phyloP scores from a whole-genome alignment of 1,140 invertebrate genomes.

The Drosophila neocordata region DNA sequence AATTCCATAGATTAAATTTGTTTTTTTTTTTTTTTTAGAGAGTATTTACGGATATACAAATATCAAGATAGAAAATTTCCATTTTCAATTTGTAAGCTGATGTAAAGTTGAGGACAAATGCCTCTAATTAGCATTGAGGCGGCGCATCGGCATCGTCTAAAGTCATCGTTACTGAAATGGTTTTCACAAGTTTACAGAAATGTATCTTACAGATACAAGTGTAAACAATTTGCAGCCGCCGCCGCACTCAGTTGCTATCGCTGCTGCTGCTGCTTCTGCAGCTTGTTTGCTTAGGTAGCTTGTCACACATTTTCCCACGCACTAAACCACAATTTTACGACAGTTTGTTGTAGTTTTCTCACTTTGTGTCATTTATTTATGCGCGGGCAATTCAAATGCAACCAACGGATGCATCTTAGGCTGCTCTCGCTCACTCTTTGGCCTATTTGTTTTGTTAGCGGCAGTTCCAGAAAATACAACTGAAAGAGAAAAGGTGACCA shows the following conservation, averaged over 20 bases:
- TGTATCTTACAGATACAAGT: constrained; percentile 70
- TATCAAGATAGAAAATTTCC: constrained; percentile 60
- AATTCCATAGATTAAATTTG: neutral
- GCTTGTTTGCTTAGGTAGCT: constrained; percentile 66
- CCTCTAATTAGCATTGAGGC: constrained; percentile 66
- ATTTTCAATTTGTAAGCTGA: constrained; percentile 67
- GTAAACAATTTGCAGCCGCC: constrained; percentile 67
- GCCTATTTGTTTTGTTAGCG: constrained; percentile 19
- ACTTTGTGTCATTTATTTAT: constrained; percentile 44
- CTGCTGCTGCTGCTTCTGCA: constrained; percentile 6
- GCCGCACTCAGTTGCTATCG: constrained; percentile 1
- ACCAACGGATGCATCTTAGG: constrained; percentile 66
- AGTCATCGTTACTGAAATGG: constrained; percentile 31
- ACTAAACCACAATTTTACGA: constrained; percentile 54
- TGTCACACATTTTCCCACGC: constrained; percentile 72
- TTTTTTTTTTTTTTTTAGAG: constrained; percentile 57
- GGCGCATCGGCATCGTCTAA: constrained; percentile 56
- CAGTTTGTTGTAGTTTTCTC: constrained; percentile 52
- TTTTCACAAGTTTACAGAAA: constrained; percentile 78
- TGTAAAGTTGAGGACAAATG: constrained; percentile 74
- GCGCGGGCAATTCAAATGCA: constrained; percentile 51
- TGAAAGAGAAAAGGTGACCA: constrained; percentile 50
- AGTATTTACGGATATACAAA: constrained; percentile 40
- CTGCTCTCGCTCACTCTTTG: neutral
- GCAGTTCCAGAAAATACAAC: constrained; percentile 35